Base-by-base conservation (phyloP, 2,113 vertebrate genomes). In the Sialia sialis region DNA sequence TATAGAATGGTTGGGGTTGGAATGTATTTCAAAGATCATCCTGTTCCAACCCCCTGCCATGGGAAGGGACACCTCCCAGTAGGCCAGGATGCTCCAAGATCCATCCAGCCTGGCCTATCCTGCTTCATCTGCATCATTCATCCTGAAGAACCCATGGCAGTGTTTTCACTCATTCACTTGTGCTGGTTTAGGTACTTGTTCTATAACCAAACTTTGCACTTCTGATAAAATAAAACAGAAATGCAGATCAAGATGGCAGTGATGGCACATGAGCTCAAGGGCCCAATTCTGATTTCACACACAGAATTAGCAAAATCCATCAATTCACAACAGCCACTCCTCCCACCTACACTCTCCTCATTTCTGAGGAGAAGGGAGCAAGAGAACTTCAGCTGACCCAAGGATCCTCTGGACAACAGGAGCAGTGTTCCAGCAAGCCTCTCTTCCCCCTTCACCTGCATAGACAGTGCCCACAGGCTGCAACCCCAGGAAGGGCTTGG, bases 381-480 rank as follows among this genome's bases (percentile, higher is more conserved):
- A 32, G 25, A 54, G 49, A 54, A 20, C 29, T 34, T 21, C 41
- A 58, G n/a, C 23, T 51, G 49, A 29, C 13, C 30, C 48, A 51
- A 34, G 43, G 14, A 77, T 9, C 38, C 26, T 30, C 30, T 8
- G 39, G 34, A 69, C 13, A 52, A 19, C 4, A 17, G 25, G 16
- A 51, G 10, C 39, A 68, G n/a, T 46, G 51, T 93, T 43, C 83
- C 62, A 88, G 55, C 79, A 86, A 84, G 64, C 51, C 58, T 93
- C 82, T 85, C 56, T 87, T 63, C 64, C 60, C 43, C 64, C 82
- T 72, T 77, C 94, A 82, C 84, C 75, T 56, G 80, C 67, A 73
- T 90, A 96, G 94, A 82, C 36, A 14, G 21, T 75, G 92, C 70
- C 83, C 79, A n/a, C 58, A 76, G 62, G 23, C 72, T 66, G 68